Evolutionary conservation across 1,140 invertebrate species (phyloP), one percentile per base, ranked within the genome.

Genomic region (Proctacanthus coquilletti): DNA sequence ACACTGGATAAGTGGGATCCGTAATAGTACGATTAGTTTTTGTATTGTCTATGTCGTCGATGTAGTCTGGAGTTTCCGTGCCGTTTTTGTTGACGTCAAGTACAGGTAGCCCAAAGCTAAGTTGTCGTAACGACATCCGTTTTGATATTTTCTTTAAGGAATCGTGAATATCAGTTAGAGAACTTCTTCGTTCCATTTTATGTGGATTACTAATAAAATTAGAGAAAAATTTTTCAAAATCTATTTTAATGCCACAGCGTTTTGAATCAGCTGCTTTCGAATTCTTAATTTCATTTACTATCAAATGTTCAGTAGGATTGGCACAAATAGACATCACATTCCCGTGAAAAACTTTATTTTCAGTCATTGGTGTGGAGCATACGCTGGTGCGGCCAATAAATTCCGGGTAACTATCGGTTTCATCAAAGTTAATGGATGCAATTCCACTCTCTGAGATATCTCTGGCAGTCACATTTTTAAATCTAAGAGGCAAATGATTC

Each of bases 1-100:
- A 82, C 9, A 82, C 69, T 17, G 81, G 82, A 64, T 75, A 80
- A 34, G 62, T 67, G 14, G 82, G 81, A 64, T 86, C 82, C 19
- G 74, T 71, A 36, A 86, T 82, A 1, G 80, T 81, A 38, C 74
- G 71, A 11, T 65, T 75, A 32, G 52, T 52, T 32, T 49, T 53
- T 37, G 63, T 61, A 4, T 55, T 45, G 34, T 53, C 44, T 34
- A 51, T 51, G 20, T 56, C 52, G 42, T 65, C 60, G 5, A 62
- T 57, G 5, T 41, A 58, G 35, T 57, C 54, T 0, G 55, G 55
- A 0, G 52, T 52, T 4, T 45, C 40, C 9, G 10, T 23, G 37
- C 33, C 42, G 10, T 27, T 46, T 35, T 38, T 45, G 11, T 48
- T 38, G 3, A 49, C 49, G 11, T 35, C 18, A 5, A 53, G 42